Conservation (phyloP, 2,888 invertebrate genomes). For the Sesamia inferens region DNA sequence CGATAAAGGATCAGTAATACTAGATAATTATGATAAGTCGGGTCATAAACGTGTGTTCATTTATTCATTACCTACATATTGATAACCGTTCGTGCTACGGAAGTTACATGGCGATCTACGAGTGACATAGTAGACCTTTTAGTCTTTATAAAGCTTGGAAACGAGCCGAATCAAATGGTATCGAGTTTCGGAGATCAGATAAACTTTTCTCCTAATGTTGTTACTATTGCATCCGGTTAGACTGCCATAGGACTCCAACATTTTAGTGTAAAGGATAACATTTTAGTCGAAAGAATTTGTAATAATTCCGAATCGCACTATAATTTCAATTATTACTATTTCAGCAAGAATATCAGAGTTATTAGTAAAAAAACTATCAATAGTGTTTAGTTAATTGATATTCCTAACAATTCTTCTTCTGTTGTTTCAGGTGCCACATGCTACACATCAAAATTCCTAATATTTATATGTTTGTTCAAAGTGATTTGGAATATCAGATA, state of each 20-base stretch:
- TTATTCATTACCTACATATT: background rate
- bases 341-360: background rate
- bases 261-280: background rate
- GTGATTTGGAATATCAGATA: slow-evolving; percentile 69
- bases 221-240: background rate
- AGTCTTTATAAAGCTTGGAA: background rate
- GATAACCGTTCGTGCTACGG: background rate
- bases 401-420: background rate
- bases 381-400: background rate
- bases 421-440: slow-evolving; percentile 73
- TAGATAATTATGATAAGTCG: background rate
- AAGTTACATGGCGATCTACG: no score
- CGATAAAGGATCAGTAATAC: background rate
- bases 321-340: background rate
- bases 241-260: background rate
- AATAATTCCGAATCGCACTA: background rate
- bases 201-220: no score
- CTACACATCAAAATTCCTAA: slow-evolving; percentile 56
- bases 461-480: slow-evolving; percentile 62
- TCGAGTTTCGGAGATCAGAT: no score
- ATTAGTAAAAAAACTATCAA: background rate
- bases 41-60: background rate
- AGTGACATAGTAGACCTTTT: background rate
- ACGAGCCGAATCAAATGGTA: background rate
- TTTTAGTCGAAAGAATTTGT: background rate